Evolutionary conservation across 2,888 invertebrate species (phyloP), one percentile per base, ranked within the genome.

Genomic region (Lasioglossum marginatum): DNA sequence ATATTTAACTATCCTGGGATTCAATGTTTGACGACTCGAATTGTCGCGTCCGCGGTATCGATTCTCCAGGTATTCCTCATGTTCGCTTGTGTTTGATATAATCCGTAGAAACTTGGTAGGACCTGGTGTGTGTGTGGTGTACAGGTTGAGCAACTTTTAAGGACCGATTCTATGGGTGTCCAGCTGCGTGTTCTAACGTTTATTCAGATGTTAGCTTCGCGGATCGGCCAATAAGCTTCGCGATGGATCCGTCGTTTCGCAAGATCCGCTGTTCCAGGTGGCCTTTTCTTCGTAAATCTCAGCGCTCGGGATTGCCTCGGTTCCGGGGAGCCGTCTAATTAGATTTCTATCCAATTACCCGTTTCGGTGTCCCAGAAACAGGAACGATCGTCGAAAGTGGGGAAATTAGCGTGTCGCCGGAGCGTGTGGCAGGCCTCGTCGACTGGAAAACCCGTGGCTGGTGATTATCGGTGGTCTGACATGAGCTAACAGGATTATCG

Each of bases 201-300:
- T 27, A 37, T 27, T 57, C 5, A 10, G 19, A 27, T n/a, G n/a
- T 60, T 72, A 45, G 31, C 45, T 43, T 48, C 48, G 34, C 48
- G 14, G 37, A 31, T 23, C 73, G 10, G 23, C 23, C 37, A 23
- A 34, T 66, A 66, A 34, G 70, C 19, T 52, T 34, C 60, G 77
- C 3, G 57, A 77, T 89, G 89, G 86, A 89, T 90, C 90, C 86
- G 66, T 5, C 2, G 27, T 85, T 82, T 81, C 85, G 78, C 83
- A 89, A 89, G 88, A 89, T 91, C 86, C 86, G 74, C 85, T 80
- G 83, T 86, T 86, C 85, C 81, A 83, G 81, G 77, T 84, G 85
- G 82, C 81, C 86, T 84, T 87, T 86, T 83, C 90, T 73, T 87
- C 85, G 86, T 91, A 89, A 88, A 91, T 91, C 91, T 89, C 86